Conservation (phyloP, 2,888 invertebrate species). For the Drosophila percnosoma region DNA sequence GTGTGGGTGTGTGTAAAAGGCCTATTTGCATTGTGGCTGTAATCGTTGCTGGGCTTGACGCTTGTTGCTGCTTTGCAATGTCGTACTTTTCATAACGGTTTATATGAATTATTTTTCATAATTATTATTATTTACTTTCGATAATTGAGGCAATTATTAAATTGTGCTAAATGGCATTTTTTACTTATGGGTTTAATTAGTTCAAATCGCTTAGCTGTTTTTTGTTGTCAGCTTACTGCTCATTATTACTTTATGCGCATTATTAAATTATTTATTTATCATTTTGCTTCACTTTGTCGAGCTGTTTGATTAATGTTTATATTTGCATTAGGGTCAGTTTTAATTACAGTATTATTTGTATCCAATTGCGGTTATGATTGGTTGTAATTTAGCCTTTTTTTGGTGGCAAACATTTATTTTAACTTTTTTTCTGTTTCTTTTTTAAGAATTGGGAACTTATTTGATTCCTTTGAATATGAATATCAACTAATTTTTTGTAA, state of each 20-base stretch:
- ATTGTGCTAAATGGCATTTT: neutral
- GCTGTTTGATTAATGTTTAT: neutral
- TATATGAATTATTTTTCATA: neutral
- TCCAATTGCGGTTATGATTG: neutral
- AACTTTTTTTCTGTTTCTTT: neutral
- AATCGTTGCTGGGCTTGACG: slow-evolving; percentile 14
- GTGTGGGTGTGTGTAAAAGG: slow-evolving; percentile 12
- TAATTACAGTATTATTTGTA: neutral
- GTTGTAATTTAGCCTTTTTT: neutral
- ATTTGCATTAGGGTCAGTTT: neutral
- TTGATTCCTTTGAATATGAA: neutral
- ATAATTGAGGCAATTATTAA: neutral
- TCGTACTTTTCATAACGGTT: slow-evolving; percentile 19
- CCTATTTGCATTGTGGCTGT: slow-evolving; percentile 31
- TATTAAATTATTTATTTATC: neutral
- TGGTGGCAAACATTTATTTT: neutral
- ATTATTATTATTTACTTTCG: neutral
- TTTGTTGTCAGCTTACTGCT: neutral
- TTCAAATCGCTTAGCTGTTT: neutral
- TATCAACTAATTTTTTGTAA: neutral
- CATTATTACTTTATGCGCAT: neutral
- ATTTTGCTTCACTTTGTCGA: neutral
- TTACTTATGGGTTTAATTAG: neutral
- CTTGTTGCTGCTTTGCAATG: slow-evolving; percentile 38
- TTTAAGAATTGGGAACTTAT: neutral